A percentile compares a stretch with the other conserved stretches of the same genome.
Conservation (phyloP, 1,140 invertebrate species). For the Hormaphis cornu region DNA sequence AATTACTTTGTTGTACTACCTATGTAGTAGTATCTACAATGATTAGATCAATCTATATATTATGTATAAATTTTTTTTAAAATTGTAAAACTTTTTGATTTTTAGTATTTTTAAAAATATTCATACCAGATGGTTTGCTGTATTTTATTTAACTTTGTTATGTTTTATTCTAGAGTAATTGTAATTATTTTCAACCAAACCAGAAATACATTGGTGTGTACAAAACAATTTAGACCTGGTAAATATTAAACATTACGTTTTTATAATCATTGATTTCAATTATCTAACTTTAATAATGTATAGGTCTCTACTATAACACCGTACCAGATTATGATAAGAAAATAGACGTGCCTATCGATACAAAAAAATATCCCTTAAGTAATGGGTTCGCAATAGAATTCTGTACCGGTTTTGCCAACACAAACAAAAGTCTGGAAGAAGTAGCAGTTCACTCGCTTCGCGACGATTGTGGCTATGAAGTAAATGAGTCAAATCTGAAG, state of each 20-base stretch:
- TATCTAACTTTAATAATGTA: slow-evolving; percentile 33
- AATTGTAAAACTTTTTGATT: too few species aligned
- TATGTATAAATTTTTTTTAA: too few species aligned
- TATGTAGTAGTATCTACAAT: too few species aligned
- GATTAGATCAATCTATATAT: too few species aligned
- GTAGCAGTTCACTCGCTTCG: slow-evolving; percentile 78
- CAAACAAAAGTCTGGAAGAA: slow-evolving; percentile 61
- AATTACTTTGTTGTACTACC: too few species aligned
- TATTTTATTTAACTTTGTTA: too few species aligned
- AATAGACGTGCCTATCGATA: slow-evolving; percentile 51
- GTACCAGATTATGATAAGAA: slow-evolving; percentile 47
- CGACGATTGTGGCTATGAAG: slow-evolving; percentile 92
- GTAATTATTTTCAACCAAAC: slow-evolving; percentile 75
- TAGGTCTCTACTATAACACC: slow-evolving; percentile 58
- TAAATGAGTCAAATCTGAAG: slow-evolving; percentile 58
- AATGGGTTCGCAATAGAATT: slow-evolving; percentile 79
- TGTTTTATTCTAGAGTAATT: slow-evolving; percentile 65
- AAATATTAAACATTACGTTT: too few species aligned
- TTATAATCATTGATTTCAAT: not conserved
- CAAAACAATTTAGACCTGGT: slow-evolving; percentile 85
- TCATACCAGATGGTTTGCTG: too few species aligned
- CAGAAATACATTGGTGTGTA: slow-evolving; percentile 69
- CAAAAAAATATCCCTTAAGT: slow-evolving; percentile 58
- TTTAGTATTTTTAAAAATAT: too few species aligned
- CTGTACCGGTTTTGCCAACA: slow-evolving; percentile 91